A percentile compares a stretch with the other conserved stretches of the same genome.
These are phyloP conservation scores for Rhinopomastus cyanomelas DNA, from an alignment of 2,113 vertebrate species.

Conservation along the genomic window DNA sequence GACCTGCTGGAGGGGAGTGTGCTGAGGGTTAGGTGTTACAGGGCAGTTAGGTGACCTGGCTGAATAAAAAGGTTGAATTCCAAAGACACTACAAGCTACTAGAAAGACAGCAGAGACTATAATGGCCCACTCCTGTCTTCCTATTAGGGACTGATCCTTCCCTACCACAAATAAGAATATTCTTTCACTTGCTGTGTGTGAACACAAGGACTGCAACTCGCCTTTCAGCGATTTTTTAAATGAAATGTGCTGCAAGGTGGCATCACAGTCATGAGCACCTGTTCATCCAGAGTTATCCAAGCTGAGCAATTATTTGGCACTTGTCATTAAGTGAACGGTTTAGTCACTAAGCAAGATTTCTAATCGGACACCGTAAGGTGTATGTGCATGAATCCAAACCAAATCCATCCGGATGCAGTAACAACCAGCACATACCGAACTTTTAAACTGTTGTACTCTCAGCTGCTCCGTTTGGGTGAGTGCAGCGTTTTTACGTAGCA, in stretches of 20 bases:
- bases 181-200: background rate
- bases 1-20: fast-evolving
- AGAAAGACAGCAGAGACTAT: background rate
- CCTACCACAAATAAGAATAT: background rate
- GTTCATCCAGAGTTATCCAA: background rate
- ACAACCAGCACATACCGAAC: background rate
- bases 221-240: background rate
- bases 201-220: background rate
- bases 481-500: background rate
- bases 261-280: background rate
- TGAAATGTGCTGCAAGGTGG: background rate
- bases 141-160: background rate
- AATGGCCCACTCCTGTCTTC: background rate
- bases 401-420: background rate
- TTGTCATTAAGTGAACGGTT: background rate
- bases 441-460: background rate
- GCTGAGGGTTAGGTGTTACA: background rate
- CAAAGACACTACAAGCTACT: background rate
- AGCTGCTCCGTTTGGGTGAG: background rate
- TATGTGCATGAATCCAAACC: background rate
- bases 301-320: too few relatives aligned
- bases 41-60: background rate
- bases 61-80: background rate
- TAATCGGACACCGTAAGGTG: background rate
- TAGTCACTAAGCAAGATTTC: background rate